These are phyloP conservation scores for Caenorhabditis tropicalis DNA, from an alignment of 1,140 invertebrate species.

Conservation along the genomic window DNA sequence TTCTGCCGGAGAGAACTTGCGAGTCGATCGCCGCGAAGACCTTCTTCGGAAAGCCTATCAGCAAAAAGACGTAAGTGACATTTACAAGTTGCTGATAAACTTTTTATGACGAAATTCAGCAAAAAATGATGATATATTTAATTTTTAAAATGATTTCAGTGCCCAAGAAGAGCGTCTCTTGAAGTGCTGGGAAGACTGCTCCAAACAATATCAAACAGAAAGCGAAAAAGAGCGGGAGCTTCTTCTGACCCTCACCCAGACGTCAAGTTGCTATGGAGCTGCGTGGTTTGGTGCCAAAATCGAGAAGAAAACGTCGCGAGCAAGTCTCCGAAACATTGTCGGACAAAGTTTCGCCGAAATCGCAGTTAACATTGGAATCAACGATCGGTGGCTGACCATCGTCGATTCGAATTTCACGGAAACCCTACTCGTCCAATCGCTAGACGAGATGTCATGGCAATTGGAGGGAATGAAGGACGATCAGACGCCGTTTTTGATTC, in stretches of 20 bases:
- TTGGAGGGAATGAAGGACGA: neutral
- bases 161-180: neutral
- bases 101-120: no score
- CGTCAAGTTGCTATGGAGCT: neutral
- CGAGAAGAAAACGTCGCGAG: neutral
- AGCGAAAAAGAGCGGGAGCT: neutral
- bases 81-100: no score
- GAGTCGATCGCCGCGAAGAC: conserved; percentile 2
- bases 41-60: conserved; percentile 13
- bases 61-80: conserved; percentile 17
- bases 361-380: conserved; percentile 24
- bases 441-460: conserved; percentile 8
- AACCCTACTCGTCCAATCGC: neutral
- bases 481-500: neutral
- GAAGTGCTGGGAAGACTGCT: neutral
- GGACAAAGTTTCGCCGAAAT: conserved; percentile 3
- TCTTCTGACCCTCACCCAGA: neutral
- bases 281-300: neutral
- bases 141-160: no score
- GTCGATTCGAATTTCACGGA: neutral
- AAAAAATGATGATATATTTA: no score
- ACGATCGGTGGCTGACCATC: conserved; percentile 1
- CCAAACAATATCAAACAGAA: neutral
- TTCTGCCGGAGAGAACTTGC: neutral
- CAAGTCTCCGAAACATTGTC: neutral